A percentile compares a stretch with the other conserved stretches of the same genome.
Evolutionary conservation across 2,113 vertebrate species (phyloP).

Genomic region (Dicrurus megarhynchus): DNA sequence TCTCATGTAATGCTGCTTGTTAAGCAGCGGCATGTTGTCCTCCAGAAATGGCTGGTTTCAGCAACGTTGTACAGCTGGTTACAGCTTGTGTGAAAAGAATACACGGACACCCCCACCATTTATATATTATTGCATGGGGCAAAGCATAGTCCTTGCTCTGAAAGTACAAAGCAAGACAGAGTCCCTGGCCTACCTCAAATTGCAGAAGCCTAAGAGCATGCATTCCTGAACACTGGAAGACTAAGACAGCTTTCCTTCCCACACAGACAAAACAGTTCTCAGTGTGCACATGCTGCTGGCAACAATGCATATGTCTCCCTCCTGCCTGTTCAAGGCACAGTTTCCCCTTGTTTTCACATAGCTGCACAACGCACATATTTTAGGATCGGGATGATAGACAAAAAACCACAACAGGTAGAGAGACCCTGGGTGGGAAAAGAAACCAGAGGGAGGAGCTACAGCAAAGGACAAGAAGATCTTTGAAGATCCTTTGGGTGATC

Average conservation of each 20-base stretch:
- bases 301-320: not conserved
- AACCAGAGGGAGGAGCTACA: not conserved
- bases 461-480: not conserved
- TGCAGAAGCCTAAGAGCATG: not conserved
- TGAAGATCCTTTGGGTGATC: not conserved
- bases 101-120: not conserved
- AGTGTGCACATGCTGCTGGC: not conserved
- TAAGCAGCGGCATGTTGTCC: rapidly evolving
- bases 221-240: not conserved
- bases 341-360: not conserved
- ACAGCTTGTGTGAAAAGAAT: not conserved
- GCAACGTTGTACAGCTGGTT: not conserved
- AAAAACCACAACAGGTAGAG: not conserved
- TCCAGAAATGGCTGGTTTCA: not conserved
- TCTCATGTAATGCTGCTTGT: not conserved
- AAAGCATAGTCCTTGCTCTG: not conserved
- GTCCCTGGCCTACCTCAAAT: not conserved
- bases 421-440: not conserved
- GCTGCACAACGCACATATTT: not conserved
- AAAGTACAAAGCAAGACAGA: not conserved
- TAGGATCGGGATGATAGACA: not conserved
- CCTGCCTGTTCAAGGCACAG: not conserved
- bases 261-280: not conserved
- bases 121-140: not conserved
- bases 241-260: not conserved